phyloP scores from a whole-genome alignment of 2,113 vertebrate genomes.

The Neoarius graeffei region DNA sequence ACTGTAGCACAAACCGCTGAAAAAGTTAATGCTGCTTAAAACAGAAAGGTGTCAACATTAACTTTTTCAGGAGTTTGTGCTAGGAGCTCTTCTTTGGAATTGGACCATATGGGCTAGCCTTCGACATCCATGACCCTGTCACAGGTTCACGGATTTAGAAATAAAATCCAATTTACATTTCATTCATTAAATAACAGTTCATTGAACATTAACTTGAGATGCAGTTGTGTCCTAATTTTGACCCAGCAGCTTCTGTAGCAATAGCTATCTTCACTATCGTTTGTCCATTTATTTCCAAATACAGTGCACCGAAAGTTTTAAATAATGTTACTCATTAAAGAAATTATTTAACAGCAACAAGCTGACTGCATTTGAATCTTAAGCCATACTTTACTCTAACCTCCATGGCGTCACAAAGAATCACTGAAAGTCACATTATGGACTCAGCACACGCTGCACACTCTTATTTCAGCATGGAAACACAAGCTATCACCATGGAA shows the following conservation, averaged over 20 bases:
- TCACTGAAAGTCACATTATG: slow-evolving; percentile 39
- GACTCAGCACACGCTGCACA: slow-evolving; percentile 41
- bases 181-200: background rate
- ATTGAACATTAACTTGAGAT: background rate
- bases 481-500: slow-evolving; percentile 54
- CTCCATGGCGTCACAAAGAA: slow-evolving; percentile 21
- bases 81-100: too few relatives aligned
- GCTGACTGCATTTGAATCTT: background rate
- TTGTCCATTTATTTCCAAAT: background rate
- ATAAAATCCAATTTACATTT: background rate
- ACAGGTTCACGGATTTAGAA: too few relatives aligned
- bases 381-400: background rate
- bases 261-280: background rate
- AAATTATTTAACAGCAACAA: background rate
- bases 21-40: too few relatives aligned
- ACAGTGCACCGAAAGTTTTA: background rate
- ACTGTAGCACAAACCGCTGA: too few relatives aligned
- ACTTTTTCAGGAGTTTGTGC: too few relatives aligned
- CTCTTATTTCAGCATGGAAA: slow-evolving; percentile 42
- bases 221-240: background rate
- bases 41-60: too few relatives aligned
- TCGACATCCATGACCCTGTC: too few relatives aligned
- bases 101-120: too few relatives aligned
- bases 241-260: background rate
- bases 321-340: background rate